Base-by-base conservation (phyloP, 2,797 vertebrate species). In the Helicolenus hilgendorfi region DNA sequence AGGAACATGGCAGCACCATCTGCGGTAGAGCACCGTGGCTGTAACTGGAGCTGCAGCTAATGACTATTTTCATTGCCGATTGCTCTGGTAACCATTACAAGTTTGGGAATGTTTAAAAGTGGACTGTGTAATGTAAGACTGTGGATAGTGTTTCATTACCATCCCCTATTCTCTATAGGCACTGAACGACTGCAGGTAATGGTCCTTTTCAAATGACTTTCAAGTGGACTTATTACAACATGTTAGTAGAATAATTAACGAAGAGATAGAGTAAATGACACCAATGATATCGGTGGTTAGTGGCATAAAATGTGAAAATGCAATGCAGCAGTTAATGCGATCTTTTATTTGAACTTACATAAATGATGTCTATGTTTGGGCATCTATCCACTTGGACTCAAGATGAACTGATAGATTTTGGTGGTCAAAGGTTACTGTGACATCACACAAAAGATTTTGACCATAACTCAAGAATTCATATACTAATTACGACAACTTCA, bases 201-300 rank as follows among this genome's bases (percentile, higher is more conserved):
- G 79, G 77, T 72, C 69, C 83, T 75, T 88, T 89, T 83, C 82
- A 86, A 94, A 94, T 89, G 79, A 81, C 87, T 89, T 89, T 68
- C 27, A 79, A 81, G 74, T 92, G 71, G 84, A 69, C 77, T 77
- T 84, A 86, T 88, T 78, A 80, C 35, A 63, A 55, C 63, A 87
- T 89, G 67, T 92, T 86, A 89, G 58, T 62, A 69, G 79, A 75
- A 76, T 91, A 90, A 94, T 92, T 92, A 92, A 41, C 75, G 74
- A 76, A 75, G 65, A 79, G 71, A 83, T 73, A 24, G 18, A 81
- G 77, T 3, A 33, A 7, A 26, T 24, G 26, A 24, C 38, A 62
- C 24, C 14, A 56, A 38, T 72, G 22, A 26, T 11, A 26, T n/a
- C 7, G 18, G 53, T 58, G 36, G 29, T 78, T 65, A 68, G 58